Evolutionary conservation across 2,797 vertebrate species (phyloP), one percentile per base, ranked within the genome.

Genomic region (Pelochelys cantorii): DNA sequence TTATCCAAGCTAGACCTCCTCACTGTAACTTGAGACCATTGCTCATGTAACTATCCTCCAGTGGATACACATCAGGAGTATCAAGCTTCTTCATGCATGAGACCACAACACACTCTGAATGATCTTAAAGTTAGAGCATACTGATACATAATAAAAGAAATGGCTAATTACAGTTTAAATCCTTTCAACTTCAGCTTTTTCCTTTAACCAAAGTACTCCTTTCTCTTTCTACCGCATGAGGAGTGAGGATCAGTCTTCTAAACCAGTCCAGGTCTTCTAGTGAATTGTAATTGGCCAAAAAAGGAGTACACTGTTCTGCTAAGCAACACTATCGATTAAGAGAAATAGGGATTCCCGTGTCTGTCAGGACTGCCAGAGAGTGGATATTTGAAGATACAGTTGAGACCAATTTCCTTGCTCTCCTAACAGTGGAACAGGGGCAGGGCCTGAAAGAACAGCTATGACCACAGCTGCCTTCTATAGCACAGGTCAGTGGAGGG

Each of bases 321-420:
- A 53, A 53, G 3, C 5, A 48, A 75, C 12, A 71, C 42, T 9
- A 54, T 34, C 55, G 4, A 68, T 89, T 56, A 20, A 71, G 6
- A 9, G 11, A 88, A 48, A 12, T 15, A 90, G 84, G 5, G 1
- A 42, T 59, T 89, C 55, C n/a, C 75, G 29, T 57, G 83, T 84
- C 87, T 90, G 60, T 87, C 62, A 81, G 18, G 20, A 71, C 9
- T 11, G 14, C 9, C 71, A 27, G 68, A 77, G 5, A 9, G 57
- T 0, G 81, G 71, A 0, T 0, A 57, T 68, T 54, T n/a, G 56
- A 80, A 84, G 8, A 83, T 7, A 59, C 10, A 31, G 1, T 3
- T 52, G 11, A 13, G 3, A 3, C 42, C 2, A 23, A 23, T 29
- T 60, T 60, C 12, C 27, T 60, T 60, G 59, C 59, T 60, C 27